Evolutionary conservation across 1,140 invertebrate species (phyloP).

Genomic region (Ditylenchus dipsaci): DNA sequence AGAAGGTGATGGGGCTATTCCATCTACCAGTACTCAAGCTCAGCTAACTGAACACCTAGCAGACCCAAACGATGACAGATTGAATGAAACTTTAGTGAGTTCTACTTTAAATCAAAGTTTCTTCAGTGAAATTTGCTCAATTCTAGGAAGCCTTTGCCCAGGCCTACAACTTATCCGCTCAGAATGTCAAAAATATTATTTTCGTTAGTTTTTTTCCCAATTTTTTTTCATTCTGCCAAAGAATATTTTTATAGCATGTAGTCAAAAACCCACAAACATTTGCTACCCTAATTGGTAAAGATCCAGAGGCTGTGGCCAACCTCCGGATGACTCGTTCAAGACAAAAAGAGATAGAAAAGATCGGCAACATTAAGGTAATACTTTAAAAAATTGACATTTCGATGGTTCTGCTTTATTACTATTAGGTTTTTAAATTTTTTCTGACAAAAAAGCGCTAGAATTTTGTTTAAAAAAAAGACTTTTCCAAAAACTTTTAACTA

Average conservation of each 20-base stretch:
- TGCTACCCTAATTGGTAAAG: conserved; percentile 29
- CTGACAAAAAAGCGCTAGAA: neutral
- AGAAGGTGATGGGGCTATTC: too few relatives aligned
- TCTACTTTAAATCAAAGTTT: too few relatives aligned
- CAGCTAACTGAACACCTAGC: neutral
- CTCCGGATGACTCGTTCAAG: conserved; percentile 35
- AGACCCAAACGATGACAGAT: neutral
- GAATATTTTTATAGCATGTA: conserved; percentile 33
- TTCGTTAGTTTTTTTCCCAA: conserved; percentile 24
- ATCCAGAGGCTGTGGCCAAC: conserved; percentile 37
- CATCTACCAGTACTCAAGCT: neutral
- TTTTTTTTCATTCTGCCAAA: neutral
- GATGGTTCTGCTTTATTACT: neutral
- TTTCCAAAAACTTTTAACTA: neutral
- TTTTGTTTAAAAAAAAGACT: neutral
- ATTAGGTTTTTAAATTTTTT: neutral
- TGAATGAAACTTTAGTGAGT: neutral
- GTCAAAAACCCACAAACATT: conserved; percentile 41
- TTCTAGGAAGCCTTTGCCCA: conserved; percentile 30
- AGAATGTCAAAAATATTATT: conserved; percentile 42
- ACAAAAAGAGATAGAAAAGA: conserved; percentile 29
- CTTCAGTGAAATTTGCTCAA: too few relatives aligned
- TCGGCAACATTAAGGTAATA: conserved; percentile 21
- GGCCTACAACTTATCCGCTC: conserved; percentile 34
- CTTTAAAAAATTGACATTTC: neutral